These are phyloP conservation scores for Pristionchus arcanus DNA, from an alignment of 2,888 invertebrate species.

Conservation along the genomic window DNA sequence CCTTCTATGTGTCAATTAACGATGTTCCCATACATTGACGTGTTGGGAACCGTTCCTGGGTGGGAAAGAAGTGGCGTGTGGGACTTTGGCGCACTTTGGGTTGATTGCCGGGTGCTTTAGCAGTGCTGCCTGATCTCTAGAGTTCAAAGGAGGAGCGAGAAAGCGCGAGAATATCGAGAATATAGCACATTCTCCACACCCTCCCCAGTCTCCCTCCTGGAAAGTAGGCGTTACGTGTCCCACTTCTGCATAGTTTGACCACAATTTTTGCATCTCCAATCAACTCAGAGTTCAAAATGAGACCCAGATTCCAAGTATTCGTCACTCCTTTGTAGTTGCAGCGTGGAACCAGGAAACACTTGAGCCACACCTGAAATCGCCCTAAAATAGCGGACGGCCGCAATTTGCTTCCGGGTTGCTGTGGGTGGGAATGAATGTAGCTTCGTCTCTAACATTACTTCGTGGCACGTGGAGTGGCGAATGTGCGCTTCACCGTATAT, in stretches of 20 bases:
- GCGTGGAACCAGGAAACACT: conserved; percentile 19
- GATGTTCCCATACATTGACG: neutral
- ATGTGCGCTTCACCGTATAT: neutral
- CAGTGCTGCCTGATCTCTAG: too few species aligned
- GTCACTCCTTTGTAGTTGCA: neutral
- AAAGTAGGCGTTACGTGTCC: too few species aligned
- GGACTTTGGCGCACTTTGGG: neutral
- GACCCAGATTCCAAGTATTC: neutral
- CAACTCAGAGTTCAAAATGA: neutral
- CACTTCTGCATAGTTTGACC: neutral
- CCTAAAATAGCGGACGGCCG: neutral
- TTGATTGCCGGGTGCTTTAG: neutral
- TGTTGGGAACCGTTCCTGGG: neutral
- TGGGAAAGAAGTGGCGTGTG: neutral
- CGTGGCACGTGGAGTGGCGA: neutral
- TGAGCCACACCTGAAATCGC: neutral
- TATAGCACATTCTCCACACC: too few species aligned
- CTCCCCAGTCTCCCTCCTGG: too few species aligned
- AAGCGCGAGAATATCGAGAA: too few species aligned
- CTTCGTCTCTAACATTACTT: neutral
- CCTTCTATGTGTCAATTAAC: too few species aligned
- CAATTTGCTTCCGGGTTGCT: neutral
- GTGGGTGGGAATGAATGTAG: neutral
- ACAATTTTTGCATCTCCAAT: neutral
- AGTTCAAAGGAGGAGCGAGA: neutral